These are phyloP conservation scores for Capreolus pygargus DNA, from an alignment of 2,113 vertebrate species.

Conservation along the genomic window DNA sequence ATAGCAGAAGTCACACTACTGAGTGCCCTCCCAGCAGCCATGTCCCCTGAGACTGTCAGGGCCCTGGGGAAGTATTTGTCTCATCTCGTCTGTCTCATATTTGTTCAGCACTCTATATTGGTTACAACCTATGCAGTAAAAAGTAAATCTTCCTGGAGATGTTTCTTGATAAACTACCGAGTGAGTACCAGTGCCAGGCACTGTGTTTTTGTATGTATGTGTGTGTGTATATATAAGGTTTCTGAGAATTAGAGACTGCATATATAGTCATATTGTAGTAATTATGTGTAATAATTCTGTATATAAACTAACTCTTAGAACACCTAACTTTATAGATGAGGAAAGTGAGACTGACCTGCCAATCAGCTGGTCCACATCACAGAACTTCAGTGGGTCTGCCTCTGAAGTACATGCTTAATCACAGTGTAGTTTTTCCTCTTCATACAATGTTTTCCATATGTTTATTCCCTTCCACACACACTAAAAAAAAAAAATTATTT, in stretches of 20 bases:
- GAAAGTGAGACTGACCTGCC: not conserved
- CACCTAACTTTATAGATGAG: not conserved
- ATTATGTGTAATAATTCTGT: not conserved
- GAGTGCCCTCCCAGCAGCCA: not conserved
- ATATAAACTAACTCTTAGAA: not conserved
- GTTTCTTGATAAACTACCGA: not conserved
- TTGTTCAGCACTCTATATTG: constrained; percentile 15
- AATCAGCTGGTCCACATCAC: not conserved
- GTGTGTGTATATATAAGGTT: not conserved
- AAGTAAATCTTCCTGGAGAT: not conserved
- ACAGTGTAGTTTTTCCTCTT: not conserved
- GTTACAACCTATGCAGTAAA: not conserved
- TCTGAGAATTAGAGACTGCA: not conserved
- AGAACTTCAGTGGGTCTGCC: not conserved
- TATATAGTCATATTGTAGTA: not conserved
- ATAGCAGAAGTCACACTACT: constrained; percentile 20
- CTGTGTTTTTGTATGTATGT: not conserved
- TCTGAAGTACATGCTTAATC: not conserved
- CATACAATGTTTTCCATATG: not conserved
- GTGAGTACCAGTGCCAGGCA: not conserved
- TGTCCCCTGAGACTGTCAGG: not conserved
- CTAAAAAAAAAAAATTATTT: not conserved
- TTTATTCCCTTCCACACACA: not conserved
- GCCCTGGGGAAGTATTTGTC: not conserved
- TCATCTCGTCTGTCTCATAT: not conserved